phyloP scores from a whole-genome alignment of 2,888 invertebrate species.

The Isoperla grammatica region DNA sequence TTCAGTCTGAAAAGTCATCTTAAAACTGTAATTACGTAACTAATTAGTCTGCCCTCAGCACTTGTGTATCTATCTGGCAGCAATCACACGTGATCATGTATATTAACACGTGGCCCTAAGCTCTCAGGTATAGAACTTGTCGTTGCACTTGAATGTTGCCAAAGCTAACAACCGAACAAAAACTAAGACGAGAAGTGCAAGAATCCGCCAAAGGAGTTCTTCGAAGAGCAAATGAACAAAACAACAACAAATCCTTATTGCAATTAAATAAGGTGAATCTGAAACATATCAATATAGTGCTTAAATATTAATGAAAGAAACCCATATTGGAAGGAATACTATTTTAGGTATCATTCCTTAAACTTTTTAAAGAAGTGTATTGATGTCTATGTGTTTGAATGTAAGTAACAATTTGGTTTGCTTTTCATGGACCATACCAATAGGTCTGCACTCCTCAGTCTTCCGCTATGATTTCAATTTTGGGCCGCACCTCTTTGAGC shows the following conservation, averaged over 20 bases:
- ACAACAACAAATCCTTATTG: conserved; percentile 25
- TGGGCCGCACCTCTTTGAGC: conserved; percentile 1
- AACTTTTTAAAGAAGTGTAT: conserved; percentile 29
- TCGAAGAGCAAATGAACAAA: conserved; percentile 16
- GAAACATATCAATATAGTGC: conserved; percentile 35
- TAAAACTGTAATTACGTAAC: too few relatives aligned
- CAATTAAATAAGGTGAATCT: conserved; percentile 26
- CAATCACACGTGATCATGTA: too few relatives aligned
- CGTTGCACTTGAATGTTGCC: conserved; percentile 11
- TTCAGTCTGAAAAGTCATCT: too few relatives aligned
- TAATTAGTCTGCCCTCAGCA: too few relatives aligned
- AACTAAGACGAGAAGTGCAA: conserved; percentile 16
- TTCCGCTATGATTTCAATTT: conserved; percentile 23
- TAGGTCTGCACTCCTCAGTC: conserved; percentile 29
- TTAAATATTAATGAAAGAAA: conserved; percentile 28
- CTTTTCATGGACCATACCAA: conserved; percentile 18
- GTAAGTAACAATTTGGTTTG: conserved; percentile 20
- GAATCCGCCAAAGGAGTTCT: conserved; percentile 2
- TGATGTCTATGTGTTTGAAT: conserved; percentile 30
- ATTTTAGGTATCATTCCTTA: conserved; percentile 33
- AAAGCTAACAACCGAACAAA: background rate
- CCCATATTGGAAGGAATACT: conserved; percentile 30
- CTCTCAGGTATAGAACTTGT: conserved; percentile 19
- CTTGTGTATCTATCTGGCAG: too few relatives aligned
- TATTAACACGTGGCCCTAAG: background rate